A percentile compares a stretch with the other conserved stretches of the same genome.
Conservation (phyloP, 1,140 invertebrate species). For the Drosophila sucinea region DNA sequence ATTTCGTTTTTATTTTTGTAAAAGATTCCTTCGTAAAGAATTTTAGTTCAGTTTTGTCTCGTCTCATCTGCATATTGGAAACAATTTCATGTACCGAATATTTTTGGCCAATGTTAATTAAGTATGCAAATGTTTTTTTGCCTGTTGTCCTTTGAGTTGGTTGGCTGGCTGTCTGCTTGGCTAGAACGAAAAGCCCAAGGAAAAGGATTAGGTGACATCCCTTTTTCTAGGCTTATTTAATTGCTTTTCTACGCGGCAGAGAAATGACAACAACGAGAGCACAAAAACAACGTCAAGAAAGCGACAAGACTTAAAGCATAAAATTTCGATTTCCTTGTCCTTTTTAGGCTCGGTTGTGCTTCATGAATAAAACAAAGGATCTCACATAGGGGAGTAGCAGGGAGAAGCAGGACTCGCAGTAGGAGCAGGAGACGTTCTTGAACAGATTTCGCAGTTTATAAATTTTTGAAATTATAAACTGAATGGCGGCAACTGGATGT, state of each 20-base stretch:
- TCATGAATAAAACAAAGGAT: slow-evolving; percentile 55
- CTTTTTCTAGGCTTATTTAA: slow-evolving; percentile 70
- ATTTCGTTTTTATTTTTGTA: background rate
- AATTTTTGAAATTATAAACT: slow-evolving; percentile 69
- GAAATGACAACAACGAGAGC: slow-evolving; percentile 46
- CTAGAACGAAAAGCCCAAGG: slow-evolving; percentile 14
- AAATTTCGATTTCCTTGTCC: slow-evolving; percentile 20
- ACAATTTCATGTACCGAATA: slow-evolving; percentile 32
- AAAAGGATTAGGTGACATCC: slow-evolving; percentile 65
- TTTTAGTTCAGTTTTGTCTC: slow-evolving; percentile 4
- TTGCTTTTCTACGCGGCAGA: slow-evolving; percentile 63
- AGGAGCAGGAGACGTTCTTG: slow-evolving; percentile 2
- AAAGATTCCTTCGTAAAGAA: background rate
- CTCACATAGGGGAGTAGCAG: background rate
- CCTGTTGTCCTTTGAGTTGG: background rate
- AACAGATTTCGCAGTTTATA: slow-evolving; percentile 72
- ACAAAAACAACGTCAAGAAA: slow-evolving; percentile 3
- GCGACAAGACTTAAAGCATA: slow-evolving; percentile 5
- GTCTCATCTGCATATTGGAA: slow-evolving; percentile 14
- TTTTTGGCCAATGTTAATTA: slow-evolving; percentile 69
- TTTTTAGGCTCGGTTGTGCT: slow-evolving; percentile 20
- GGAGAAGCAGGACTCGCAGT: background rate
- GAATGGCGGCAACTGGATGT: background rate
- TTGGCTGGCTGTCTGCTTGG: background rate
- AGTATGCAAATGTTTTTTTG: slow-evolving; percentile 71